Percentiles rank a stretch among this genome's conserved stretches.
Evolutionary conservation across 2,888 invertebrate species (phyloP).

Genomic region (Epistrophe eligans): DNA sequence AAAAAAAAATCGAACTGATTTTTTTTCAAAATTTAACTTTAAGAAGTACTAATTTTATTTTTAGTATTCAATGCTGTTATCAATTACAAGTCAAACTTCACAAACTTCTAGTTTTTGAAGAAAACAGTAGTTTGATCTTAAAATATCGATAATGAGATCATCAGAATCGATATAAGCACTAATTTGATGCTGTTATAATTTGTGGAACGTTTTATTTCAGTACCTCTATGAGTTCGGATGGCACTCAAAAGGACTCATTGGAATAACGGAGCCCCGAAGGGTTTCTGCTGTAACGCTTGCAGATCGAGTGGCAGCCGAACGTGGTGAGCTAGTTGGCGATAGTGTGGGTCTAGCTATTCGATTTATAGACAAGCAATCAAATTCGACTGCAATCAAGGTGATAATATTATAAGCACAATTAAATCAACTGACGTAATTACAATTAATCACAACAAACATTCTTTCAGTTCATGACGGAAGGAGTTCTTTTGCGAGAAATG

Average conservation of each 20-base stretch:
- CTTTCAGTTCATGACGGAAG: constrained; percentile 96
- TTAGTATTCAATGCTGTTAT: too few species aligned
- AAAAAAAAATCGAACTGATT: too few species aligned
- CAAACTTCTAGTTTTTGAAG: too few species aligned
- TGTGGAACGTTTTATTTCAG: constrained; percentile 84
- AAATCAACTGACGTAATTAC: not conserved
- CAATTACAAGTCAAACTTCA: too few species aligned
- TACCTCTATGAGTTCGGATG: constrained; percentile 95
- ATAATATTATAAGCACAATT: not conserved
- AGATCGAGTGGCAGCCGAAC: constrained; percentile 94
- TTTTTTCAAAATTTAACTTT: too few species aligned
- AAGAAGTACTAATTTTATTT: too few species aligned
- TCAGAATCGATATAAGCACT: too few species aligned
- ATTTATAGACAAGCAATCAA: constrained; percentile 88
- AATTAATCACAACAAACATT: not conserved
- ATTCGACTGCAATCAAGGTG: constrained; percentile 90
- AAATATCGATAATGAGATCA: too few species aligned
- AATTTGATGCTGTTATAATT: not conserved
- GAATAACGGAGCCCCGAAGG: constrained; percentile 96
- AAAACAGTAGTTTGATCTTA: too few species aligned
- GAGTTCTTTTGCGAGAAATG: constrained; percentile 96
- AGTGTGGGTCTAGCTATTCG: constrained; percentile 94
- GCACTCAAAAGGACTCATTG: constrained; percentile 91
- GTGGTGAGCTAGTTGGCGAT: constrained; percentile 89
- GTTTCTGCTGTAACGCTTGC: constrained; percentile 96